Evolutionary conservation across 2,888 invertebrate species (phyloP).

Genomic region (Suillia variegata): DNA sequence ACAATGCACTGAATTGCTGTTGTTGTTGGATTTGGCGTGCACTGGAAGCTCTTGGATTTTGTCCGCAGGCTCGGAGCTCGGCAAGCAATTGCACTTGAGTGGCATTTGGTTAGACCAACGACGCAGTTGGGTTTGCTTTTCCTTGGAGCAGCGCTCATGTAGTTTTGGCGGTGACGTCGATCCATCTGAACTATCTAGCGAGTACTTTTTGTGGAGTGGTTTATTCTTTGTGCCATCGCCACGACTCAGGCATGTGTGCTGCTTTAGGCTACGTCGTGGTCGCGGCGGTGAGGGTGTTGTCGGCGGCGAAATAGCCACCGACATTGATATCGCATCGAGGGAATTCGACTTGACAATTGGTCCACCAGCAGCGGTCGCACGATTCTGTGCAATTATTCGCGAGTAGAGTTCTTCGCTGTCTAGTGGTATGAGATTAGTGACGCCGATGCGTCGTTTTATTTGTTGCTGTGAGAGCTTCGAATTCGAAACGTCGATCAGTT

Average conservation of each 20-base stretch:
- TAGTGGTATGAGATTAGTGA: constrained; percentile 47
- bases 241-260: constrained; percentile 45
- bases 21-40: constrained; percentile 20
- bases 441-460: constrained; percentile 45
- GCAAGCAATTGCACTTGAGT: constrained; percentile 43
- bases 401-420: constrained; percentile 60
- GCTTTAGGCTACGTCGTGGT: constrained; percentile 47
- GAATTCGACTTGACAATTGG: constrained; percentile 58
- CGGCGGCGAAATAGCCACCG: constrained; percentile 52
- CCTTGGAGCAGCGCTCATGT: constrained; percentile 14
- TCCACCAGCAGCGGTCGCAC: constrained; percentile 28
- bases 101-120: constrained; percentile 53
- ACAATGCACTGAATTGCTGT: constrained; percentile 13
- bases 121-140: constrained; percentile 32
- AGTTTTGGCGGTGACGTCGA: constrained; percentile 23
- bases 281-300: constrained; percentile 50
- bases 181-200: constrained; percentile 45
- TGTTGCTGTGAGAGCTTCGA: constrained; percentile 32
- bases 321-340: constrained; percentile 56
- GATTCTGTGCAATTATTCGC: constrained; percentile 52
- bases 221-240: constrained; percentile 25
- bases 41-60: constrained; percentile 18
- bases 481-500: constrained; percentile 9
- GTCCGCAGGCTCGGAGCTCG: constrained; percentile 9
- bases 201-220: constrained; percentile 47